Evolutionary conservation across 2,797 vertebrate genomes (phyloP).

Genomic region (Cheirogaleus major): DNA sequence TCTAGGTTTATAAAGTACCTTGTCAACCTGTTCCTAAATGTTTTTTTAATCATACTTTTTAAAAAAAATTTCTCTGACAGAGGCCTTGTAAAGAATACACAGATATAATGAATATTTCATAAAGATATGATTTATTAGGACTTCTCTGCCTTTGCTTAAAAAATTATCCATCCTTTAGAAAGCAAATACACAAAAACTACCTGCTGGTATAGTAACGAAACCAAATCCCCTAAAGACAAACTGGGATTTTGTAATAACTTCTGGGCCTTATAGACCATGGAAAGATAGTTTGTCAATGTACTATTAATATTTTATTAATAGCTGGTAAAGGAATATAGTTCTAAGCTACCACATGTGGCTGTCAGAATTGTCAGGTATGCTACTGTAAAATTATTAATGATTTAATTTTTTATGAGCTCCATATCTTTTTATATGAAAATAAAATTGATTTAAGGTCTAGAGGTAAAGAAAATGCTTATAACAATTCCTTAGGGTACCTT

Average conservation of each 20-base stretch:
- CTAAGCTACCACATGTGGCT: conserved; percentile 73
- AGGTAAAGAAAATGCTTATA: conserved; percentile 50
- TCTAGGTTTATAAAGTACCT: conserved; percentile 81
- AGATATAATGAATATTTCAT: conserved; percentile 88
- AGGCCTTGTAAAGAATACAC: conserved; percentile 80
- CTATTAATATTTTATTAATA: conserved; percentile 83
- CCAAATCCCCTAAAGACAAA: conserved; percentile 79
- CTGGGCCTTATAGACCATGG: conserved; percentile 68
- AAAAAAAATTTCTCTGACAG: conserved; percentile 75
- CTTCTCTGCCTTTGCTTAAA: conserved; percentile 81
- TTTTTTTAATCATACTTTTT: conserved; percentile 83
- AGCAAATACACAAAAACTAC: conserved; percentile 78
- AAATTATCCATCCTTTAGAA: conserved; percentile 82
- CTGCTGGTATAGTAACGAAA: conserved; percentile 81
- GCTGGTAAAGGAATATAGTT: conserved; percentile 69
- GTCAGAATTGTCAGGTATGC: conserved; percentile 63
- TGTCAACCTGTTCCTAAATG: conserved; percentile 82
- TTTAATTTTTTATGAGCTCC: conserved; percentile 64
- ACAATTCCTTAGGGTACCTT: not conserved
- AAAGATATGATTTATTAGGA: conserved; percentile 86
- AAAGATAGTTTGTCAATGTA: conserved; percentile 81
- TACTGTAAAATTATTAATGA: conserved; percentile 58
- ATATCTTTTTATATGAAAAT: conserved; percentile 70
- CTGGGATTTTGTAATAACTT: conserved; percentile 80
- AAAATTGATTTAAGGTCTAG: conserved; percentile 51